Conservation (phyloP, 2,797 vertebrate species). For the Arctocebus calabarensis region DNA sequence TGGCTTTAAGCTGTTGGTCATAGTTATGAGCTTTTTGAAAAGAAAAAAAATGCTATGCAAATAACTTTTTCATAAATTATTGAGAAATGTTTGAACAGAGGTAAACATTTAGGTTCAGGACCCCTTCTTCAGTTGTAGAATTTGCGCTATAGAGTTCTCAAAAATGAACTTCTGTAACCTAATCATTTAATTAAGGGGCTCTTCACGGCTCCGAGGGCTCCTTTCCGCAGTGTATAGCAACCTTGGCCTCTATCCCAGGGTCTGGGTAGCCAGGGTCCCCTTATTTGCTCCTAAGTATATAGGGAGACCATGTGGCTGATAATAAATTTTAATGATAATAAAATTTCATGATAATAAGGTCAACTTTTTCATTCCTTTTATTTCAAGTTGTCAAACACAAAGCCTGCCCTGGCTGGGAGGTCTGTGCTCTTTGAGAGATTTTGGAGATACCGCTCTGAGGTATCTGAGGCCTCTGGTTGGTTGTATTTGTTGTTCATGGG, state of each 20-base stretch:
- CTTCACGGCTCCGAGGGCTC: background rate
- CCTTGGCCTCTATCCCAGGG: background rate
- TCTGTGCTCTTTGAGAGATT: background rate
- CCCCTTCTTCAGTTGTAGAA: background rate
- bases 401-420: background rate
- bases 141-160: background rate
- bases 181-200: background rate
- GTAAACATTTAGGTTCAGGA: background rate
- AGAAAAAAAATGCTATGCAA: background rate
- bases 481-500: background rate
- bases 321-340: background rate
- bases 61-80: background rate
- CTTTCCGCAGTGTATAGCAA: rapidly evolving
- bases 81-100: background rate
- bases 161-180: background rate
- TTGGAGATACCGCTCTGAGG: background rate
- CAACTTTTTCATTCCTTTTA: background rate
- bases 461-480: background rate
- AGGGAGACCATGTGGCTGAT: background rate
- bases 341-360: background rate
- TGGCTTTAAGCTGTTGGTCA: background rate
- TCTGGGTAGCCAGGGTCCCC: rapidly evolving
- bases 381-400: background rate
- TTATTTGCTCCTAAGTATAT: background rate
- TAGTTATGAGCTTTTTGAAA: background rate